A percentile compares a stretch with the other conserved stretches of the same genome.
Evolutionary conservation across 2,797 vertebrate species (phyloP).

Genomic region (Lepilemur ruficaudatus): DNA sequence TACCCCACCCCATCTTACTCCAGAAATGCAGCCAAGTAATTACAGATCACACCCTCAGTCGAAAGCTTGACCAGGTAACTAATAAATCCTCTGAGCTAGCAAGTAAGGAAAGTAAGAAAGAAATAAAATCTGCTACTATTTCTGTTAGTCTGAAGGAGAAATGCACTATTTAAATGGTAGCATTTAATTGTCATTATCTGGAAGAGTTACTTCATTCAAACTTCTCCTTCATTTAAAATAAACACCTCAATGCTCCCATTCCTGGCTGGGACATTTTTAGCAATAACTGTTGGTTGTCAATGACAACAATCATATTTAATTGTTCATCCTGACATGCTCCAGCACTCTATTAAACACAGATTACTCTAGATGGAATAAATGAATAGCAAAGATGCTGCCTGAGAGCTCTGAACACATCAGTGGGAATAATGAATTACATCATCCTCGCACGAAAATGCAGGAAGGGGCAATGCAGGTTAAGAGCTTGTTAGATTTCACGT

Average conservation of each 20-base stretch:
- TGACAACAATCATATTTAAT: slow-evolving; percentile 83
- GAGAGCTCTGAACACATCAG: slow-evolving; percentile 60
- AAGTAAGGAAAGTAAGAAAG: neutral
- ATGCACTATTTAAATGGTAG: neutral
- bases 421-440: slow-evolving; percentile 78
- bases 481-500: slow-evolving; percentile 62
- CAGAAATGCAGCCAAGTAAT: slow-evolving; percentile 50
- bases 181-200: slow-evolving; percentile 62
- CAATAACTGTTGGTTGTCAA: slow-evolving; percentile 77
- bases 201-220: slow-evolving; percentile 66
- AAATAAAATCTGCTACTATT: neutral
- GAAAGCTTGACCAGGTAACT: neutral
- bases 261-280: slow-evolving; percentile 62
- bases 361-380: slow-evolving; percentile 83
- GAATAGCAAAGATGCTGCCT: slow-evolving; percentile 78
- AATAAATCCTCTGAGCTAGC: neutral
- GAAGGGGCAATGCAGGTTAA: slow-evolving; percentile 73
- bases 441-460: slow-evolving; percentile 75
- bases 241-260: slow-evolving; percentile 45
- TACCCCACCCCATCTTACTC: neutral
- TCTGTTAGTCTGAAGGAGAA: slow-evolving; percentile 49
- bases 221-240: slow-evolving; percentile 76
- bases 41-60: slow-evolving; percentile 22
- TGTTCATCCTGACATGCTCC: slow-evolving; percentile 81
- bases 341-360: slow-evolving; percentile 82